Conservation (phyloP, 2,797 vertebrate species). For the Kryptolebias ocellatus region DNA sequence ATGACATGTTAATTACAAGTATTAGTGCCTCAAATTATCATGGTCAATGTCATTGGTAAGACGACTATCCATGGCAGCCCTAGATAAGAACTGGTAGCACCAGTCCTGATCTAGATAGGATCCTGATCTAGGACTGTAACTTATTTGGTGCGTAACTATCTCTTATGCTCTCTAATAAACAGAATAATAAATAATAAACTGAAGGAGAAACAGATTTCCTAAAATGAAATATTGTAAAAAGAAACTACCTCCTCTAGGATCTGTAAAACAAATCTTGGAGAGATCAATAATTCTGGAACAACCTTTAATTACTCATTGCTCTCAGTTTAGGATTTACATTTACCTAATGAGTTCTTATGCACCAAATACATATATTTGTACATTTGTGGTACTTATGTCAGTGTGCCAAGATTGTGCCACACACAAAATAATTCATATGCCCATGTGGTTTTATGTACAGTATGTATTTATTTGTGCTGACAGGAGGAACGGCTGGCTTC, state of each 20-base stretch:
- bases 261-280: conserved; percentile 16
- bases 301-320: conserved; percentile 57
- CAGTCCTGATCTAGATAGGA: no score
- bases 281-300: conserved; percentile 57
- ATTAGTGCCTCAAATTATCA: no score
- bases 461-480: conserved; percentile 61
- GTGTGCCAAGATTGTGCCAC: neutral
- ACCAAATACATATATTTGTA: conserved; percentile 22
- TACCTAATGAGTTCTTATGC: conserved; percentile 39
- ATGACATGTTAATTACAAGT: no score
- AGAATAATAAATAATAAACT: conserved; percentile 32
- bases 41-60: no score
- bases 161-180: conserved; percentile 73
- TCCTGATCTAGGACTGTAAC: no score
- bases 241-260: conserved; percentile 14
- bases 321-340: conserved; percentile 41
- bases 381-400: neutral
- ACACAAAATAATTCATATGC: conserved; percentile 15
- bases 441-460: conserved; percentile 28
- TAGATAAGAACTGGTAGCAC: no score
- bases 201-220: conserved; percentile 71
- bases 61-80: no score
- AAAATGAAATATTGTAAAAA: conserved; percentile 3
- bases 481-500: conserved; percentile 65
- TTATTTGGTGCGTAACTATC: conserved; percentile 28